These are phyloP conservation scores for Argyrosomus japonicus DNA, from an alignment of 2,113 vertebrate species.

Conservation along the genomic window DNA sequence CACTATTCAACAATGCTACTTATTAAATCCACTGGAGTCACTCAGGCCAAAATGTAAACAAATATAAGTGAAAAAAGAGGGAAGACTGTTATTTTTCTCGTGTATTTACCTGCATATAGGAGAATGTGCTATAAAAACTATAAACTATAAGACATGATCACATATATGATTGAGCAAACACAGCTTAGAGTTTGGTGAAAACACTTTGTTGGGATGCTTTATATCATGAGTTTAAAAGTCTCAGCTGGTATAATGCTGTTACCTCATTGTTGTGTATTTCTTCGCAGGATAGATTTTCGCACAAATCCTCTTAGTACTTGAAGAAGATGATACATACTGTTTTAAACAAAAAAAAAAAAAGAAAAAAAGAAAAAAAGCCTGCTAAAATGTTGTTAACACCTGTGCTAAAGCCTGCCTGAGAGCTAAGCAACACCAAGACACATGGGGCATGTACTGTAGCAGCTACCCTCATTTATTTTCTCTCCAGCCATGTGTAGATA, in stretches of 20 bases:
- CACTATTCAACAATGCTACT: neutral
- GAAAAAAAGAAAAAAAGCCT: conserved; percentile 1
- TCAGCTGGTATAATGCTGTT: neutral
- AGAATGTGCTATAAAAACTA: too few relatives aligned
- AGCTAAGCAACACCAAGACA: conserved; percentile 42
- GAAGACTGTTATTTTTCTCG: too few relatives aligned
- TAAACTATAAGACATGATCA: neutral
- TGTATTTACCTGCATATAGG: too few relatives aligned
- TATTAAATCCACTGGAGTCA: neutral
- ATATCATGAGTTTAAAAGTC: neutral
- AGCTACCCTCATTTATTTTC: conserved; percentile 58
- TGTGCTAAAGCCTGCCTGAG: conserved; percentile 49
- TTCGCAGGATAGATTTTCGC: neutral
- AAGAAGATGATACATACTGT: conserved; percentile 16
- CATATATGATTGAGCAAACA: neutral
- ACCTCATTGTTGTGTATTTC: neutral
- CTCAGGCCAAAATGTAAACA: neutral
- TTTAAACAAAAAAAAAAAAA: conserved; percentile 17
- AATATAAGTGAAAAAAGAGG: neutral
- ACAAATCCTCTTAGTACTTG: conserved; percentile 28
- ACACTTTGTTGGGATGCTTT: neutral
- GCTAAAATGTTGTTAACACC: conserved; percentile 58
- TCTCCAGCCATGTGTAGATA: conserved; percentile 67
- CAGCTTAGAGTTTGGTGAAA: neutral
- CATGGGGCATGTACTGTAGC: conserved; percentile 36